These are phyloP conservation scores for Melipona quadrifasciata DNA, from an alignment of 1,140 invertebrate species.

Conservation along the genomic window DNA sequence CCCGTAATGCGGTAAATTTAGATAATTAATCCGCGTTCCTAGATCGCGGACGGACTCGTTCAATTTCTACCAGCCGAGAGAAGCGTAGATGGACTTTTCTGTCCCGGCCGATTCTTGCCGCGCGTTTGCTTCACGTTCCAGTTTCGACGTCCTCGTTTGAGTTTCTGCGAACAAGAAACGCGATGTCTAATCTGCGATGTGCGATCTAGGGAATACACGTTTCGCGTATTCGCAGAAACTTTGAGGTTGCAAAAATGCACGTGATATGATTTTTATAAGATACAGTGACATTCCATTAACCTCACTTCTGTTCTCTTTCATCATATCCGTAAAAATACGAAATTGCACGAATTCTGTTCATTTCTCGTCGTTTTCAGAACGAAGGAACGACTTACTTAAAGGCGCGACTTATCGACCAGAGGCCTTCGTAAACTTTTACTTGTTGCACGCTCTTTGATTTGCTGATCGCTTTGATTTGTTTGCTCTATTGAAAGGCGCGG, in stretches of 20 bases:
- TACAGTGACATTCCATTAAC: no score
- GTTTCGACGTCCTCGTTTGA: not conserved
- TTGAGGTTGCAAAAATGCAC: no score
- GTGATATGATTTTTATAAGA: no score
- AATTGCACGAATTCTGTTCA: no score
- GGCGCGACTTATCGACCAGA: not conserved
- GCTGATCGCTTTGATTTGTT: not conserved
- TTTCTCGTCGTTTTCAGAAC: not conserved
- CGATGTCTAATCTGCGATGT: no score
- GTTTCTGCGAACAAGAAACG: not conserved
- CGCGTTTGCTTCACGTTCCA: not conserved
- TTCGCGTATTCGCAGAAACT: no score
- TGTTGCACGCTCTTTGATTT: not conserved
- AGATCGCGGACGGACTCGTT: not conserved
- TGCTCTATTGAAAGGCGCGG: not conserved
- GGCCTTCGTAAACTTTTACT: not conserved
- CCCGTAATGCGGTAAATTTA: slow-evolving; percentile 14
- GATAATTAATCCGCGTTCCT: slow-evolving; percentile 48
- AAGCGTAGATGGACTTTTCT: not conserved
- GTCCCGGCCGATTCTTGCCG: not conserved
- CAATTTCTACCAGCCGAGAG: not conserved
- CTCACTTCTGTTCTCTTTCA: no score
- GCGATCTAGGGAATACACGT: no score
- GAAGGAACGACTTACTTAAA: not conserved
- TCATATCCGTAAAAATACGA: no score